Base-by-base conservation (phyloP, 2,888 invertebrate genomes). In the Pyrrhosoma nymphula region DNA sequence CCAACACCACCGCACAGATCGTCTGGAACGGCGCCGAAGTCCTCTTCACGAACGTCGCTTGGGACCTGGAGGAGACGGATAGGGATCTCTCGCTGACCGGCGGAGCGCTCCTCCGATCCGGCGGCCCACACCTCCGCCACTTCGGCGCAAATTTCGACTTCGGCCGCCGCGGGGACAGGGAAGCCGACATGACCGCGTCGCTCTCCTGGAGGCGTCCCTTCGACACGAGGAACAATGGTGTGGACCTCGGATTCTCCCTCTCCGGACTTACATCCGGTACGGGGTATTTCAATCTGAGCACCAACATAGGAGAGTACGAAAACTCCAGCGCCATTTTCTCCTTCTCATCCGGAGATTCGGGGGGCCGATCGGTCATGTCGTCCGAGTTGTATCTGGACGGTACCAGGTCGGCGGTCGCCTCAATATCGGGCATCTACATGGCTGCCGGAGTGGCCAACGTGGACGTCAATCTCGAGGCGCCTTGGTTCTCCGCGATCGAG, bases 401-500 rank as follows among this genome's bases (percentile, higher is more conserved):
- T 16, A 69, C 23, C 14, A 63, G 93, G 47, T 47, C 47, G 26
- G 93, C 93, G 12, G 93, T 93, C 10, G 93, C 93, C 1, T 69
- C 93, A 0, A 55, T 75, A 3, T 63, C 63, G 69, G 93, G 93
- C 16, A 26, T 93, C 47, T 93, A 75, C 47, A n/a, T 69, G 69
- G 93, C 47, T 0, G 75, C 20, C 14, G 93, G 93, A 39, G 93
- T 47, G 23, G 93, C 93, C 23, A 93, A 93, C 75, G 39, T 93
- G 12, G 47, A 93, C n/a, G 63, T 47, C 23, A 47, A 69, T 20
- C n/a, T 93, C 26, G 93, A 93, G n/a, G 55, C 93, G 0, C 93
- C 93, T 93, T 93, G 93, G 93, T 93, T 93, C 23, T 93, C 93
- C 14, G 93, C 93, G 16, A 55, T 75, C 39, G 93, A 93, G 69